Evolutionary conservation across 2,797 vertebrate genomes (phyloP).

Genomic region (Chrysocyon brachyurus): DNA sequence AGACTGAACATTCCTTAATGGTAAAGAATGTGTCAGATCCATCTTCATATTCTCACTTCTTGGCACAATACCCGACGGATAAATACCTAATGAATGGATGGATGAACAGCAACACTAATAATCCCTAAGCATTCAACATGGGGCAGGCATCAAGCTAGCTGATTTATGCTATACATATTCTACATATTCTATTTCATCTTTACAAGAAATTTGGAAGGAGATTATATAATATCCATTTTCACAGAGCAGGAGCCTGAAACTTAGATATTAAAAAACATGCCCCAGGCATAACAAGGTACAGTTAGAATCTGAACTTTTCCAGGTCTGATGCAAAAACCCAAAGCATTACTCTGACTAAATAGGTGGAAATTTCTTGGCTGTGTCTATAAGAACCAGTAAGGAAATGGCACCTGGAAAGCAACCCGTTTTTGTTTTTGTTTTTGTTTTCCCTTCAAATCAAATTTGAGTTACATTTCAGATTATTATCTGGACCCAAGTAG

Average conservation of each 20-base stretch:
- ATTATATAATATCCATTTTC: not conserved
- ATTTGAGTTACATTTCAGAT: conserved; percentile 25
- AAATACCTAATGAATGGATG: not conserved
- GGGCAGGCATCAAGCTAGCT: not conserved
- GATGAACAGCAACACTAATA: not conserved
- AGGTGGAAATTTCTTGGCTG: not conserved
- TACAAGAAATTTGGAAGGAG: not conserved
- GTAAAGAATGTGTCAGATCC: not conserved
- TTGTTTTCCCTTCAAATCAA: not conserved
- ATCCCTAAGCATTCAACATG: not conserved
- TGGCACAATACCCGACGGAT: not conserved
- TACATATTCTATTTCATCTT: not conserved
- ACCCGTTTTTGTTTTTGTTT: not conserved
- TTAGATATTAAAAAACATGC: not conserved
- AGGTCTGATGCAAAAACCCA: not conserved
- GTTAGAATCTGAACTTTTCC: not conserved
- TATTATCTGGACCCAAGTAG: not conserved
- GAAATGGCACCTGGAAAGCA: not conserved
- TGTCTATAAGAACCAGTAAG: not conserved
- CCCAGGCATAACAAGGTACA: not conserved
- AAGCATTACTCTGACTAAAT: not conserved
- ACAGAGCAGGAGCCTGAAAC: not conserved
- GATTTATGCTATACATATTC: too few relatives aligned
- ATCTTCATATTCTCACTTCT: not conserved
- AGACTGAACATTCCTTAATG: not conserved